Evolutionary conservation across 2,797 vertebrate species (phyloP), one percentile per base, ranked within the genome.

Genomic region (Naso thynnoides): DNA sequence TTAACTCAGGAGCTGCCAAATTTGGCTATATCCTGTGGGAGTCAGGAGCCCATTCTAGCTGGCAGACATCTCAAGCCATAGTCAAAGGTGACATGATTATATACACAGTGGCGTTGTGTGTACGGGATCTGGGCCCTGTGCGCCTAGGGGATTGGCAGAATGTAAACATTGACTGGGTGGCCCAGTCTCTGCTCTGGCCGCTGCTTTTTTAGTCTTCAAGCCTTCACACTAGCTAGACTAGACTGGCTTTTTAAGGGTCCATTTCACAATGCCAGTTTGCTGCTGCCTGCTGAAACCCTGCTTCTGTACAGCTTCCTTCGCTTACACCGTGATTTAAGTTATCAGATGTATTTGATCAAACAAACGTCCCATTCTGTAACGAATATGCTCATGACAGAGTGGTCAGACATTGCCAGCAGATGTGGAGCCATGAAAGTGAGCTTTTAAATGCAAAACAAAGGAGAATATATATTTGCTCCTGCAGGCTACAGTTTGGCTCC

Each of bases 151-250:
- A 87, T 76, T 76, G 86, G 70, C 86, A 83, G 75, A 80, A 85
- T 73, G 75, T 93, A 92, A 93, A 85, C 84, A 88, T 56, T 61
- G 69, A 33, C 83, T 89, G 86, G 88, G 89, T 92, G 92, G 91
- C 83, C 89, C 8, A 26, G 63, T 54, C 72, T 70, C 64, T 68
- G 55, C 79, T 82, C 70, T 42, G 54, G 33, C 64, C 72, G 45
- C 79, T 72, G 79, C 86, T 85, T 85, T 88, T 84, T 86, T 79
- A 82, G 78, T 79, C 62, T 53, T 56, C 31, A 70, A 78, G 42
- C 38, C 54, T 58, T 65, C 59, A 42, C 62, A 56, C 66, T 48
- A 10, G 59, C 63, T 18, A n/a, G n/a, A n/a, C n/a, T n/a, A n/a
- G 10, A 36, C 33, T 53, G 44, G 18, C 39, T 53, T 47, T 65